These are phyloP conservation scores for Okamejei kenojei DNA, from an alignment of 2,797 vertebrate genomes.

Conservation along the genomic window DNA sequence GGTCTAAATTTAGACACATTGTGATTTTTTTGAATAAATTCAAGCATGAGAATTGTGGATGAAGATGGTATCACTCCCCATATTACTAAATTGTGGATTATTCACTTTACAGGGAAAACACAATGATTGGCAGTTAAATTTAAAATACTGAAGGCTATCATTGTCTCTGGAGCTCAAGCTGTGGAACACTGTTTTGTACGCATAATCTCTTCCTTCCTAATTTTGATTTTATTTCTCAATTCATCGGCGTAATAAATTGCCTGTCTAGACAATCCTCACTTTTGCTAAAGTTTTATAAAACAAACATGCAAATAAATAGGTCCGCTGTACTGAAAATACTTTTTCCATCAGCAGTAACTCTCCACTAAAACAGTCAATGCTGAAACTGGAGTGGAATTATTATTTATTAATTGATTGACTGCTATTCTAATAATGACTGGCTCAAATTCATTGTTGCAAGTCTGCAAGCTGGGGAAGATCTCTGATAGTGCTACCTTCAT, in stretches of 20 bases:
- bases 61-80: slow-evolving; percentile 31
- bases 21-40: slow-evolving; percentile 28
- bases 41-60: slow-evolving; percentile 20
- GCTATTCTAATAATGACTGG: neutral
- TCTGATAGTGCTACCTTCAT: neutral
- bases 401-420: neutral
- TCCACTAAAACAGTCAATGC: neutral
- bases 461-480: neutral
- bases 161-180: neutral
- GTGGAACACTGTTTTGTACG: neutral
- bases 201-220: neutral
- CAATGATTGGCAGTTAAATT: neutral
- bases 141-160: slow-evolving; percentile 11
- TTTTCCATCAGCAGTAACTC: neutral
- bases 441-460: neutral
- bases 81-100: slow-evolving; percentile 25
- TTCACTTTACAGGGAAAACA: slow-evolving; percentile 24
- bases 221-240: neutral
- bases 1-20: slow-evolving; percentile 20
- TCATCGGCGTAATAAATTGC: neutral
- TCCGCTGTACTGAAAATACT: neutral
- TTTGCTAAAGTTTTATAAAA: neutral
- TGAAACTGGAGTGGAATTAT: too few species aligned
- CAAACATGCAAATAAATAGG: neutral
- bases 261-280: neutral